Base-by-base conservation (phyloP, 1,140 invertebrate species). In the Pteromalus puparum region DNA sequence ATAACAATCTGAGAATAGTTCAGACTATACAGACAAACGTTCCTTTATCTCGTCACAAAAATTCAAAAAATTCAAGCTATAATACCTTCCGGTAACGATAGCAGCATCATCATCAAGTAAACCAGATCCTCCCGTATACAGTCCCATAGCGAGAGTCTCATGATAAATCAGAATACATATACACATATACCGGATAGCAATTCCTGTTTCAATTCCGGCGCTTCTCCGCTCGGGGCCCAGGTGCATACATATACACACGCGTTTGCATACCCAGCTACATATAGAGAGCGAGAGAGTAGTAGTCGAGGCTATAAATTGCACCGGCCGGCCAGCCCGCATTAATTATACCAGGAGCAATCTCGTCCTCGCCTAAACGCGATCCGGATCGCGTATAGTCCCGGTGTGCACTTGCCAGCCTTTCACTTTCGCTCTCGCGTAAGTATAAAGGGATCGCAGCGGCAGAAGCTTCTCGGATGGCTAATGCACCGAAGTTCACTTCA, bases 321-420 rank as follows among this genome's bases (percentile, higher is more conserved):
- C 30, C 6, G 53, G 48, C 53, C 38, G 68, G 24, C 28, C 38
- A 1, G 73, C 68, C 70, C 21, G 72, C 80, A 82, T 82, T 74
- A 82, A 75, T 82, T 82, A 82, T 38, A 61, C 53, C 70, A 76
- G 73, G 18, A 68, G 72, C 46, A 82, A 82, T 74, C 80, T 82
- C 72, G 80, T 46, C 68, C 68, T 26, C 30, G 30, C 68, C 68
- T 75, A 75, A 82, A 34, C 30, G 38, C 70, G 46, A 82, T 82
- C 28, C 48, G 70, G 34, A 73, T 67, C 53, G 46, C 18, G 12
- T 61, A 61, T n/a, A n/a, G 18, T 61, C 18, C 18, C 38, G 6
- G 53, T 21, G 6, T 61, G 53, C 53, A n/a, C 53, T 61, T 61
- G 53, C 18, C 53, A 5, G 53, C 53, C 53, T 61, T 61, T 61